A percentile compares a stretch with the other conserved stretches of the same genome.
Conservation (phyloP, 2,888 invertebrate genomes). For the Caenorhabditis japonica region DNA sequence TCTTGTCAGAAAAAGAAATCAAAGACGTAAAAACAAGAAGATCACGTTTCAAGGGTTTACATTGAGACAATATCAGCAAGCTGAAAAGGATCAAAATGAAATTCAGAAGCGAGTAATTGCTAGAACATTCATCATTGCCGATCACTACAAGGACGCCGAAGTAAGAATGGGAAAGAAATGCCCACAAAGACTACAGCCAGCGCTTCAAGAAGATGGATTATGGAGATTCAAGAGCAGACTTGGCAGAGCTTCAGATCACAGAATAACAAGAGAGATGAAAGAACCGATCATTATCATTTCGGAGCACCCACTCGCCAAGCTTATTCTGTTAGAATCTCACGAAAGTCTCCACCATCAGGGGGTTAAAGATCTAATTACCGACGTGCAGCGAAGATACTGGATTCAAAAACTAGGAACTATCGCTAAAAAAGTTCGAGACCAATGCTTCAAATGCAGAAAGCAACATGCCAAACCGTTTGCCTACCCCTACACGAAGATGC, state of each 20-base stretch:
- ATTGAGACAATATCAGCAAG: too few species aligned
- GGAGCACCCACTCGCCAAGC: neutral
- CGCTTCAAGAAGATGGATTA: neutral
- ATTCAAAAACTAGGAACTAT: neutral
- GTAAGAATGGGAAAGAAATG: neutral
- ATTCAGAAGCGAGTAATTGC: neutral
- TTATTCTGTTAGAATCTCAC: constrained; percentile 6
- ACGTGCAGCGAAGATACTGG: constrained; percentile 19
- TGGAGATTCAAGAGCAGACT: constrained; percentile 2
- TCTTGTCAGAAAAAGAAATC: too few species aligned
- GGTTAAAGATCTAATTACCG: neutral
- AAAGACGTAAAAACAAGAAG: too few species aligned
- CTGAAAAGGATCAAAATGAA: too few species aligned
- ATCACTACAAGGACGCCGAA: constrained; percentile 10
- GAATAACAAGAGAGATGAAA: neutral
- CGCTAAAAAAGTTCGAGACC: neutral
- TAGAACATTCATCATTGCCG: neutral
- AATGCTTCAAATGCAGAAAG: constrained; percentile 10
- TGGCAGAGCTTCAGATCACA: neutral
- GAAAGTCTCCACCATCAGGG: constrained; percentile 2
- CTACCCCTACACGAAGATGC: neutral
- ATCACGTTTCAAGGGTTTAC: too few species aligned
- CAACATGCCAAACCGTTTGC: constrained; percentile 5
- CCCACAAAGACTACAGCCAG: neutral
- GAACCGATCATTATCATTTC: constrained; percentile 4